Conservation (phyloP, 1,140 invertebrate genomes). For the Latrodectus geometricus region DNA sequence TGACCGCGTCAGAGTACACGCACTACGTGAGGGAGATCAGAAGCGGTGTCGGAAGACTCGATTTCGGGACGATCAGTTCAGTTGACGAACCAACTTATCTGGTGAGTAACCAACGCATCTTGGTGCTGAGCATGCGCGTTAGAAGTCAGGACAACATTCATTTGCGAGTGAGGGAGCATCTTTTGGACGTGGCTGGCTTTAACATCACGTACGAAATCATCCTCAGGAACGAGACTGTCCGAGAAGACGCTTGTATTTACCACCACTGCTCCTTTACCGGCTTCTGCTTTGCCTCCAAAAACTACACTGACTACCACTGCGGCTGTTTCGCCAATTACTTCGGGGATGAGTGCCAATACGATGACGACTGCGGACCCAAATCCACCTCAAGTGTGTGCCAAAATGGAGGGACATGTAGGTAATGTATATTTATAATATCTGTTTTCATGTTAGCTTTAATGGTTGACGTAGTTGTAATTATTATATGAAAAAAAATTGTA, state of each 20-base stretch:
- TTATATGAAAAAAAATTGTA: too few relatives aligned
- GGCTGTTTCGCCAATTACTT: conserved; percentile 69
- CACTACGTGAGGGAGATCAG: conserved; percentile 57
- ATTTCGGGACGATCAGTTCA: conserved; percentile 69
- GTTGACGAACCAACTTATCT: conserved; percentile 62
- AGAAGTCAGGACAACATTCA: conserved; percentile 83
- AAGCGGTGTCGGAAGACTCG: conserved; percentile 53
- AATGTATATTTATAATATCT: conserved; percentile 28
- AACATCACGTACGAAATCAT: conserved; percentile 91
- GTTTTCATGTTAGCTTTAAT: neutral
- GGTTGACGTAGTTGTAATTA: neutral
- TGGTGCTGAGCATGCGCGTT: conserved; percentile 82
- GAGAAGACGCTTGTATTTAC: conserved; percentile 70
- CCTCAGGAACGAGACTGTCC: conserved; percentile 63
- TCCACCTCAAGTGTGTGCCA: conserved; percentile 67
- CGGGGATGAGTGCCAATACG: conserved; percentile 69
- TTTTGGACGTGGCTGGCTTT: conserved; percentile 89
- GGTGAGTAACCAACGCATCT: conserved; percentile 78
- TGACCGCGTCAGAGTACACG: conserved; percentile 85
- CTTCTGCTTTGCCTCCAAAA: conserved; percentile 76
- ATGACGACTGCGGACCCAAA: conserved; percentile 68
- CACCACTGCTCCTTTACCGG: conserved; percentile 80
- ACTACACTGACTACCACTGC: conserved; percentile 74
- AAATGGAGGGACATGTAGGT: conserved; percentile 70
- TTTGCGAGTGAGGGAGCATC: conserved; percentile 80